Percentiles rank a stretch among this genome's conserved stretches.
Conservation (phyloP, 2,113 vertebrate genomes). For the Pantherophis guttatus region DNA sequence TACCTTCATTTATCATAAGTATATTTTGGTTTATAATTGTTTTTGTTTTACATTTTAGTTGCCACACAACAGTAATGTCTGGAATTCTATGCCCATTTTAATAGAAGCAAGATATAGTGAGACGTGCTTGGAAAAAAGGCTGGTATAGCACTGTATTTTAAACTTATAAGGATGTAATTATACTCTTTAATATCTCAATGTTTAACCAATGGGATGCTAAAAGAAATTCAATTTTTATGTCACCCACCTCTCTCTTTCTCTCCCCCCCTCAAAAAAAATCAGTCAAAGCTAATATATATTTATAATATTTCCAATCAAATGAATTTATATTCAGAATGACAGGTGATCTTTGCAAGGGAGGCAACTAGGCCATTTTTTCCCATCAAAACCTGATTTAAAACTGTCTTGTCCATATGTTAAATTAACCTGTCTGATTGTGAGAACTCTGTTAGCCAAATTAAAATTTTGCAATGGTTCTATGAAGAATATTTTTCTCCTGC, state of each 20-base stretch:
- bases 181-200: not conserved
- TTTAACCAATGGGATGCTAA: not conserved
- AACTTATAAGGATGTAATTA: not conserved
- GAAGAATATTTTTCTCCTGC: conserved; percentile 42
- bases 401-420: conserved; percentile 34
- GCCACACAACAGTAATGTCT: not conserved
- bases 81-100: not conserved
- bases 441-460: conserved; percentile 47
- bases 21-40: not conserved
- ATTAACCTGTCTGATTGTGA: conserved; percentile 44
- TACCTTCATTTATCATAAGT: not conserved
- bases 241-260: not conserved
- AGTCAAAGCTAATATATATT: not conserved
- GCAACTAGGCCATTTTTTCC: conserved; percentile 17
- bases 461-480: conserved; percentile 42
- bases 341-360: not conserved
- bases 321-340: not conserved
- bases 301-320: conserved; percentile 18
- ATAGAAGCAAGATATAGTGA: not conserved
- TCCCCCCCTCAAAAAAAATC: not conserved
- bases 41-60: not conserved
- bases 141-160: not conserved
- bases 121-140: not conserved
- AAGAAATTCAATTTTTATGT: conserved; percentile 2
- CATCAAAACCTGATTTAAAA: conserved; percentile 28